phyloP scores from a whole-genome alignment of 2,888 invertebrate genomes.

The Calephelis perditalis region DNA sequence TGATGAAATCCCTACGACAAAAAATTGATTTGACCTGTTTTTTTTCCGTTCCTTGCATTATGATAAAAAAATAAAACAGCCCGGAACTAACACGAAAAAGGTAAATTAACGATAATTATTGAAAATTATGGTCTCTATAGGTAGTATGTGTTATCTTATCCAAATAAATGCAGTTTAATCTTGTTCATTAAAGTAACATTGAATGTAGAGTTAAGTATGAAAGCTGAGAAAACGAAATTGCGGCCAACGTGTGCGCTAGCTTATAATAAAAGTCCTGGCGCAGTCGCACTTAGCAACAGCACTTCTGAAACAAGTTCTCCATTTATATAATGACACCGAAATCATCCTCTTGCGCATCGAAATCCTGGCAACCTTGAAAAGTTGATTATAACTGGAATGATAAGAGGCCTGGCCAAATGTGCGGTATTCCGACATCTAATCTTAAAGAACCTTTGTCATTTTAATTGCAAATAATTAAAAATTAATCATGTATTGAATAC shows the following conservation, averaged over 20 bases:
- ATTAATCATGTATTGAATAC: neutral
- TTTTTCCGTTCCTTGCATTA: no score
- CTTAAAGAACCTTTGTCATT: neutral
- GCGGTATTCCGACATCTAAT: neutral
- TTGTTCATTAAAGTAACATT: no score
- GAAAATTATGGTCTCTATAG: no score
- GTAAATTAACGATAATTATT: no score
- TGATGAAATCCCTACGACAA: no score
- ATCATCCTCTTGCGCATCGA: slow-evolving; percentile 12
- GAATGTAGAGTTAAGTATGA: neutral
- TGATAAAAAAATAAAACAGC: no score
- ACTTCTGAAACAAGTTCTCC: slow-evolving; percentile 12
- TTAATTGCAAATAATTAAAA: slow-evolving; percentile 10
- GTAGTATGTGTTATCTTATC: no score
- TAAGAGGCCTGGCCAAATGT: slow-evolving; percentile 6
- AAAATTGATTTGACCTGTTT: no score
- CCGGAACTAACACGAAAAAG: no score
- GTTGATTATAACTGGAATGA: slow-evolving; percentile 12
- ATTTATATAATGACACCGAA: slow-evolving; percentile 12
- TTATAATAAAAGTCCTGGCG: slow-evolving; percentile 10
- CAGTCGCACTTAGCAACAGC: slow-evolving; percentile 2
- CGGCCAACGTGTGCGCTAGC: neutral
- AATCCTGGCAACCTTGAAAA: slow-evolving; percentile 13
- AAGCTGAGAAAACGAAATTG: slow-evolving; percentile 2
- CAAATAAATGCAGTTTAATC: no score